phyloP scores from a whole-genome alignment of 2,113 vertebrate genomes.

The Paradoxurus hermaphroditus region DNA sequence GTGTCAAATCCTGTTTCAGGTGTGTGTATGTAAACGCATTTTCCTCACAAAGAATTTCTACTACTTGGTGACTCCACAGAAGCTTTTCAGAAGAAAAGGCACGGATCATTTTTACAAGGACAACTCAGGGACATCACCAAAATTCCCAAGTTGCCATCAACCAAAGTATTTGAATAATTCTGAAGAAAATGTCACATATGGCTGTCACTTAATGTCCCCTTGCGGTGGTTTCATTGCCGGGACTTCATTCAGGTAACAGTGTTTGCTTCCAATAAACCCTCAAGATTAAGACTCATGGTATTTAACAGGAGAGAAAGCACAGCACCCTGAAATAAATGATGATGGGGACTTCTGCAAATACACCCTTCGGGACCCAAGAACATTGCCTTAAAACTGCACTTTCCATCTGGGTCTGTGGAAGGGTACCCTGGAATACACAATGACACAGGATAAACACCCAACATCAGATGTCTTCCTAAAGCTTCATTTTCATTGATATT shows the following conservation, averaged over 20 bases:
- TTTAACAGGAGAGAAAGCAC: neutral
- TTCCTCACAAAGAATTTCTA: neutral
- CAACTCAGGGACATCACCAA: neutral
- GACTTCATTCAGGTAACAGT: neutral
- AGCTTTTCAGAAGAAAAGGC: neutral
- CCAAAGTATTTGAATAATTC: neutral
- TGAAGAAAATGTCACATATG: neutral
- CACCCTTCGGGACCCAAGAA: neutral
- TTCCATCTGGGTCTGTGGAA: neutral
- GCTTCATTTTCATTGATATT: neutral
- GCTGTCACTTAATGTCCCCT: neutral
- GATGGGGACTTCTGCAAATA: neutral
- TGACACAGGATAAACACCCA: neutral
- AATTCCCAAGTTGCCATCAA: neutral
- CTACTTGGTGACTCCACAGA: rapidly evolving
- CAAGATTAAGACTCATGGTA: neutral
- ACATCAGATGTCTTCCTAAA: neutral
- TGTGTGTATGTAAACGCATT: neutral
- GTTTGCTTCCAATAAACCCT: constrained; percentile 4
- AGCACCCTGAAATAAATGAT: neutral
- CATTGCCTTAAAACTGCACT: neutral
- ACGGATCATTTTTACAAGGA: neutral
- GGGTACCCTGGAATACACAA: neutral
- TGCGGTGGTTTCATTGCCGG: neutral
- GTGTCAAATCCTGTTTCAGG: neutral